A percentile compares a stretch with the other conserved stretches of the same genome.
These are phyloP conservation scores for Glaucidium brasilianum DNA, from an alignment of 2,113 vertebrate genomes.

Conservation along the genomic window DNA sequence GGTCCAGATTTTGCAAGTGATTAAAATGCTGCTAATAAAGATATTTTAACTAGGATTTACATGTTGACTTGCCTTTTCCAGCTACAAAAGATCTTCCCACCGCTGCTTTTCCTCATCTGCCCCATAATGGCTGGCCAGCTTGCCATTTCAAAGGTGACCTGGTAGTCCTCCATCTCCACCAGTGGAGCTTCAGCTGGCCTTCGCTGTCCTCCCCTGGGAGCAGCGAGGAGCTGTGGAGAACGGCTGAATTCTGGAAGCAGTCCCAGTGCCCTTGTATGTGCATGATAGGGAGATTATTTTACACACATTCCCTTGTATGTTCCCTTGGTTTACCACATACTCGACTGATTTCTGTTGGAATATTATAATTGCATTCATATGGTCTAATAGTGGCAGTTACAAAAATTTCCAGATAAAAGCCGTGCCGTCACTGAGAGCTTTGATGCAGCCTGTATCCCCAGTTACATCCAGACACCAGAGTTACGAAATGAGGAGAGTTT, in stretches of 20 bases:
- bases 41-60: constrained; percentile 53
- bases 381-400: neutral
- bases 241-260: neutral
- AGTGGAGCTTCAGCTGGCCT: fast-evolving
- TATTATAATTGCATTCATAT: neutral
- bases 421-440: fast-evolving
- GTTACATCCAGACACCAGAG: neutral
- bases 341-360: neutral
- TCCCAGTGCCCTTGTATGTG: neutral
- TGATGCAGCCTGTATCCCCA: neutral
- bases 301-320: neutral
- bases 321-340: neutral
- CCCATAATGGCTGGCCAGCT: neutral
- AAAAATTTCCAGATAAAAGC: neutral
- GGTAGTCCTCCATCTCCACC: neutral
- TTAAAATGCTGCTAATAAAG: constrained; percentile 70
- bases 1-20: constrained; percentile 60
- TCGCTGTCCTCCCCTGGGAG: neutral
- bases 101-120: neutral
- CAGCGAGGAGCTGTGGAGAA: neutral
- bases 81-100: neutral
- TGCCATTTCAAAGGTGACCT: neutral
- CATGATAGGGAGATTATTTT: neutral
- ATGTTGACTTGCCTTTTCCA: constrained; percentile 66
- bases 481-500: neutral